These are phyloP conservation scores for Nylanderia fulva DNA, from an alignment of 1,140 invertebrate genomes.

Conservation along the genomic window DNA sequence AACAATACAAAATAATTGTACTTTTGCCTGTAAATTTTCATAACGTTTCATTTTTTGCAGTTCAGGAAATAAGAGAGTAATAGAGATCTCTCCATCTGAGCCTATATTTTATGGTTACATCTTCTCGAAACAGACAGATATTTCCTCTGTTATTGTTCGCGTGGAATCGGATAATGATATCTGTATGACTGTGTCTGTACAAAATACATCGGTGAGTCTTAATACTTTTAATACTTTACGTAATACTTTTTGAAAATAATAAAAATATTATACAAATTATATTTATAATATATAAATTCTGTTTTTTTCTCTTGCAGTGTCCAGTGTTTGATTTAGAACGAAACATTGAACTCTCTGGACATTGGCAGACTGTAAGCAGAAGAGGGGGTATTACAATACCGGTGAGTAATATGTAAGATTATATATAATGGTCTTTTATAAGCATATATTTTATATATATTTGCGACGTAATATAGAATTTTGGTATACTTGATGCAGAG, in stretches of 20 bases:
- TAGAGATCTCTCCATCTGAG: constrained; percentile 83
- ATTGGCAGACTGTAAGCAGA: constrained; percentile 89
- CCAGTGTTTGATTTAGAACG: constrained; percentile 89
- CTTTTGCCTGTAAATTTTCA: not conserved
- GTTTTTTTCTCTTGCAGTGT: constrained; percentile 83
- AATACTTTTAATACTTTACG: too few relatives aligned
- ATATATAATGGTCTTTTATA: not conserved
- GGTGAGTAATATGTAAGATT: constrained; percentile 80
- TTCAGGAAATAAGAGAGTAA: constrained; percentile 57
- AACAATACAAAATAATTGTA: not conserved
- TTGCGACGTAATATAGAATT: constrained; percentile 37
- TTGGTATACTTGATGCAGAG: constrained; percentile 74
- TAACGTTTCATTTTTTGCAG: constrained; percentile 62
- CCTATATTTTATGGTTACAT: constrained; percentile 87
- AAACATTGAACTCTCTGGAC: constrained; percentile 88
- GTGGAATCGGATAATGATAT: constrained; percentile 86
- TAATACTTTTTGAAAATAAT: not conserved
- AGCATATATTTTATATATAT: constrained; percentile 22
- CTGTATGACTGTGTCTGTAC: constrained; percentile 89
- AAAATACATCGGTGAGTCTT: constrained; percentile 86
- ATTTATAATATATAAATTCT: too few relatives aligned
- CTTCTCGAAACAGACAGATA: constrained; percentile 84
- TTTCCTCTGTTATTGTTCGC: constrained; percentile 86
- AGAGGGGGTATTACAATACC: constrained; percentile 88
- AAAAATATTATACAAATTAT: not conserved